These are phyloP conservation scores for Budorcas taxicolor DNA, from an alignment of 2,113 vertebrate genomes.

Conservation along the genomic window DNA sequence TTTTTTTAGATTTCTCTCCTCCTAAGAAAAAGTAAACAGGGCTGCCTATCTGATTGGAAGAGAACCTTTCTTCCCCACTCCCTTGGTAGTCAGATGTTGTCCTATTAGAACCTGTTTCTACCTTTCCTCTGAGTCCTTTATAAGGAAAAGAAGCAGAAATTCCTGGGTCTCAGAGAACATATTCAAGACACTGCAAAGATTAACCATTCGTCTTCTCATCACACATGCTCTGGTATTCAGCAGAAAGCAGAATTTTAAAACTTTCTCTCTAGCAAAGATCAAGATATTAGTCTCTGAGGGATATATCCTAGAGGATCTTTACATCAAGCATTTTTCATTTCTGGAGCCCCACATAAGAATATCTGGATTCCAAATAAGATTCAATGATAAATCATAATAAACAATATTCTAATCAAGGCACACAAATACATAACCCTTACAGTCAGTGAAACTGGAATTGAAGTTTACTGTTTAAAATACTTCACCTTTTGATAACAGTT, in stretches of 20 bases:
- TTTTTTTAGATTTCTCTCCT: neutral
- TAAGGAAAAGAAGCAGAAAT: neutral
- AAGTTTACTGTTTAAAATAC: neutral
- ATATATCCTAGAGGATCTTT: neutral
- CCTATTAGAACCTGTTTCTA: neutral
- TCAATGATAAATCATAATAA: neutral
- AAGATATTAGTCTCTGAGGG: neutral
- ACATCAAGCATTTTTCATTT: neutral
- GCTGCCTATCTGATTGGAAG: neutral
- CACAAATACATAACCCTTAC: neutral
- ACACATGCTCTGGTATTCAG: neutral
- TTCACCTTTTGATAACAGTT: neutral
- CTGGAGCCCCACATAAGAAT: neutral
- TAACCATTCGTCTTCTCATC: neutral
- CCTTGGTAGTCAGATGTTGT: neutral
- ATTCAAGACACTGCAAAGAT: neutral
- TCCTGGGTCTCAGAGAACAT: neutral
- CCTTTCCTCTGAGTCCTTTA: neutral
- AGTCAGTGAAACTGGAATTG: neutral
- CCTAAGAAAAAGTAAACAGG: neutral
- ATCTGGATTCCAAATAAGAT: slow-evolving; percentile 7
- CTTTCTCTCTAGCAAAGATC: neutral
- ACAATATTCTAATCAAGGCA: neutral
- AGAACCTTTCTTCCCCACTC: neutral
- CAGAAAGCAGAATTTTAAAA: neutral